Base-by-base conservation (phyloP, 1,140 invertebrate species). In the Papilio helenus region DNA sequence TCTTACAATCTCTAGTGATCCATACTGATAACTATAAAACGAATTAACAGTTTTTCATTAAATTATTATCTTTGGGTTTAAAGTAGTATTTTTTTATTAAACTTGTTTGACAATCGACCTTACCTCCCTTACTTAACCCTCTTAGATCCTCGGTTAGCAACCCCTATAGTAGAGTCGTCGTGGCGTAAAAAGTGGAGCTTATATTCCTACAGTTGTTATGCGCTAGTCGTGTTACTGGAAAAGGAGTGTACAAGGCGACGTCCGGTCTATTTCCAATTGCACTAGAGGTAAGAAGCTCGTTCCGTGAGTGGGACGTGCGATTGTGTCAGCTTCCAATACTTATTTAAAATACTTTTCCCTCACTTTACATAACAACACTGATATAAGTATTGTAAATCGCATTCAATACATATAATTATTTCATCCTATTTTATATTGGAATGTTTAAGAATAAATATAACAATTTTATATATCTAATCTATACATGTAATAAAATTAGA, bases 221-320 rank as follows among this genome's bases (percentile, higher is more conserved):
- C 7, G 51, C n/a, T 55, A 20, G 51, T 20, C 51, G 18, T 18
- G 51, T 10, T 55, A 55, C n/a, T 55, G 51, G 51, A 55, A 55
- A 20, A 55, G 5, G 51, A 9, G 5, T 9, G n/a, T 20, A 20
- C 5, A 55, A n/a, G 9, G 51, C 51, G 18, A 55, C 26, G 61
- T 68, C 26, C 61, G 61, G 61, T 68, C 26, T 68, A 68, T 68
- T 68, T 68, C 26, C 61, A 68, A 68, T 68, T 68, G 61, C 61
- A 68, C 61, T 68, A 26, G 23, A 68, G 12, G 10, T 29, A 68
- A 68, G 61, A 29, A 34, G 61, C 61, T 68, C 26, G 23, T 68
- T 68, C 58, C 61, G 61, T 14, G 61, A 55, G 51, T 55, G 58
- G 58, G 61, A 4, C 23, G 61, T 65, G 61, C 16, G 61, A 68